Evolutionary conservation across 2,797 vertebrate species (phyloP).

Genomic region (Sebastiscus albofasciatus): DNA sequence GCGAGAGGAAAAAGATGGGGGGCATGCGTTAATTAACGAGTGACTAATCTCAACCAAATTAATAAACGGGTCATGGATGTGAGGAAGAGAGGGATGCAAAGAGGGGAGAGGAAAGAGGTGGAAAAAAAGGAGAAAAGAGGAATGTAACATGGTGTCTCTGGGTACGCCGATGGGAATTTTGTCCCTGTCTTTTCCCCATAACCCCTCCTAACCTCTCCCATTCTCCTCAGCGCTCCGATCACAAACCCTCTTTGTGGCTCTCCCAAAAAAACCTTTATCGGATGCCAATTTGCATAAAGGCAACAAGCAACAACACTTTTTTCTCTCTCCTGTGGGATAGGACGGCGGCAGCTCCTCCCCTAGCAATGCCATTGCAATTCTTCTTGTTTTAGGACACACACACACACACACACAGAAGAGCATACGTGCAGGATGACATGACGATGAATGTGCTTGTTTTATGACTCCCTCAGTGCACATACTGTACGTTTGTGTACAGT

Average conservation of each 20-base stretch:
- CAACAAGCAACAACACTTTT: conserved; percentile 84
- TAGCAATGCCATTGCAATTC: conserved; percentile 53
- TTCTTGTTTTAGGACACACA: conserved; percentile 56
- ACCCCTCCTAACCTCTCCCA: conserved; percentile 80
- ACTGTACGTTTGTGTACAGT: conserved; percentile 45
- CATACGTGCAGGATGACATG: conserved; percentile 59
- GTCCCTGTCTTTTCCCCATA: conserved; percentile 81
- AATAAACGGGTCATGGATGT: conserved; percentile 72
- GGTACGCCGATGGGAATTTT: conserved; percentile 79
- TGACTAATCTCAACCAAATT: conserved; percentile 75
- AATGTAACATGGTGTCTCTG: conserved; percentile 72
- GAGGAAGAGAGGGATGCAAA: conserved; percentile 65
- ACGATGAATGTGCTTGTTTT: conserved; percentile 60
- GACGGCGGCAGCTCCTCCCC: conserved; percentile 64
- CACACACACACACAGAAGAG: conserved; percentile 6
- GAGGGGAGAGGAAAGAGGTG: conserved; percentile 31
- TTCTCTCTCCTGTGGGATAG: conserved; percentile 53
- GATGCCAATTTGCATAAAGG: conserved; percentile 86
- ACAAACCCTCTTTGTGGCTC: conserved; percentile 82
- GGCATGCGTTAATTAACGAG: conserved; percentile 74
- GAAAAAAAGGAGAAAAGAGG: conserved; percentile 46
- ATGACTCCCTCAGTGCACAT: conserved; percentile 54
- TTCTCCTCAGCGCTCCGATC: conserved; percentile 69
- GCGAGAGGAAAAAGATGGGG: conserved; percentile 34
- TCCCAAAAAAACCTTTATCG: conserved; percentile 75